Evolutionary conservation across 2,797 vertebrate genomes (phyloP).

Genomic region (Myripristis murdjan): DNA sequence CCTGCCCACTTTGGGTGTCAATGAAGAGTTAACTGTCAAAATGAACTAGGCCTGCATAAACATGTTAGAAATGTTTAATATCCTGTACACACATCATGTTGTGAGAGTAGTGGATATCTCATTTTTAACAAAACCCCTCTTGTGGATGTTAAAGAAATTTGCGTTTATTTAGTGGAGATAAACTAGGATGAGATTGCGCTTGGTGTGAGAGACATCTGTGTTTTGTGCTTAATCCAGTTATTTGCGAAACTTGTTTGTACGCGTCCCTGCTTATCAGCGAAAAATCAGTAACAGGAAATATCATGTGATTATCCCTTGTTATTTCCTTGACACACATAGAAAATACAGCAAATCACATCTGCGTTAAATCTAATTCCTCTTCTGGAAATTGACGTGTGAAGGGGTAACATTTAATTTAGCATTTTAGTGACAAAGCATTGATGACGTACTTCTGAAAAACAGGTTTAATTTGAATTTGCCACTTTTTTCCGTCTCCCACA

Average conservation of each 20-base stretch:
- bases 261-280: slow-evolving; percentile 20
- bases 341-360: slow-evolving; percentile 18
- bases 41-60: no score
- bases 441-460: no score
- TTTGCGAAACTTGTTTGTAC: slow-evolving; percentile 6
- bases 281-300: slow-evolving; percentile 30
- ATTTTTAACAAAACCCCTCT: background rate
- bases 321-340: slow-evolving; percentile 11
- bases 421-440: background rate
- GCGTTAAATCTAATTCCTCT: background rate
- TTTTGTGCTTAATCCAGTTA: no score
- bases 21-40: no score
- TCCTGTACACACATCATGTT: no score
- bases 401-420: background rate
- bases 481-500: no score
- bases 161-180: slow-evolving; percentile 10
- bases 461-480: no score
- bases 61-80: no score
- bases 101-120: background rate
- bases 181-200: no score
- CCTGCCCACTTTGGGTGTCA: no score
- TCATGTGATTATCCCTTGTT: slow-evolving; percentile 4
- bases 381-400: background rate
- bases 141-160: background rate
- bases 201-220: no score